Evolutionary conservation across 2,113 vertebrate species (phyloP).

Genomic region (Prunella fulvescens): DNA sequence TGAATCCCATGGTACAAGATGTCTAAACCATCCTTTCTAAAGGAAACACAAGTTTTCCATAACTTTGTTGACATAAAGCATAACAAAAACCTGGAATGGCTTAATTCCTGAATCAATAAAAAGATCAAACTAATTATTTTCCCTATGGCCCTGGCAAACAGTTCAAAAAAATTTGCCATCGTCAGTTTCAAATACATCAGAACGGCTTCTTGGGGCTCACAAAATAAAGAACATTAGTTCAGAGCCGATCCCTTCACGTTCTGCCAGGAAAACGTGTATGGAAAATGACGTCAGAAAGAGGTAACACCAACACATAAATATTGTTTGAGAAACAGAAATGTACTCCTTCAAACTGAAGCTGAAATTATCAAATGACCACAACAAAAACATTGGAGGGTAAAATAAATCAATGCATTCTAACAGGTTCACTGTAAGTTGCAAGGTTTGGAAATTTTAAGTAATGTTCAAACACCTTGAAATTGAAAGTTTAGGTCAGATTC

Average conservation of each 20-base stretch:
- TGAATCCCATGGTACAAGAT: background rate
- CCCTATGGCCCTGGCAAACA: background rate
- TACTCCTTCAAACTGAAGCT: background rate
- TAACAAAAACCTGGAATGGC: background rate
- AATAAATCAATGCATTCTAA: background rate
- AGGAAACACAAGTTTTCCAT: background rate
- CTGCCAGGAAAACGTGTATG: background rate
- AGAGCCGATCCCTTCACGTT: background rate
- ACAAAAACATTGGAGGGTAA: background rate
- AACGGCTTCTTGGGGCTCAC: background rate
- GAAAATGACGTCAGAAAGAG: background rate
- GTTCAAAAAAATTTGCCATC: background rate
- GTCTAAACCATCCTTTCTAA: background rate
- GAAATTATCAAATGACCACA: background rate
- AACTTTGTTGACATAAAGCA: background rate
- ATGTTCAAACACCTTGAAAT: background rate
- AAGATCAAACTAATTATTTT: background rate
- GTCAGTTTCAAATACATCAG: background rate
- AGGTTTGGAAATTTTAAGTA: background rate
- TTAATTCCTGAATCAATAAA: background rate
- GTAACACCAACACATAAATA: background rate
- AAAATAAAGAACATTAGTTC: background rate
- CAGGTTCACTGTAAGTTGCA: background rate
- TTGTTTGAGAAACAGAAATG: background rate
- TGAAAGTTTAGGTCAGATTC: background rate